Evolutionary conservation across 64 coral and sea anemone species (phyloP).

Genomic region (Orbicella faveolata): DNA sequence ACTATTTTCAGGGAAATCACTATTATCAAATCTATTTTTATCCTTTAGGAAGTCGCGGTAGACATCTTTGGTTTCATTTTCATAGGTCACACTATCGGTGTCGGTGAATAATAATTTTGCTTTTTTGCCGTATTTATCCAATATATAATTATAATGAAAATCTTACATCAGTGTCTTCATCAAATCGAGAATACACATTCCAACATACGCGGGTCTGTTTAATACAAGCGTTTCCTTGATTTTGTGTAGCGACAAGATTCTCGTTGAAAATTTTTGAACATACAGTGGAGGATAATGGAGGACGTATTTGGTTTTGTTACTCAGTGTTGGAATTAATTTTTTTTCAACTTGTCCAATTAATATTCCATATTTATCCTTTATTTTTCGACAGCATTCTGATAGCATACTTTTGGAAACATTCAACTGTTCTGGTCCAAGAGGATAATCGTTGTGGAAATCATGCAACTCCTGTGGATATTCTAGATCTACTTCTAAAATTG

Average conservation of each 20-base stretch:
- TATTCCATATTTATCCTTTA: too few species aligned
- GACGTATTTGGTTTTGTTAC: too few species aligned
- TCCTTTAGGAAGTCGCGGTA: background rate
- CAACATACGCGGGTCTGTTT: constrained; percentile 1
- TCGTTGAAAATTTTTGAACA: background rate
- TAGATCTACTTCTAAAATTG: too few species aligned
- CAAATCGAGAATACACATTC: background rate
- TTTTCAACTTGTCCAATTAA: too few species aligned
- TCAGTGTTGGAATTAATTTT: too few species aligned
- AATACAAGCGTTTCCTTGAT: background rate
- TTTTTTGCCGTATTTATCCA: background rate
- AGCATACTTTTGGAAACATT: too few species aligned
- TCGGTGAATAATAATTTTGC: background rate
- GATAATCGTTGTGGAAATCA: too few species aligned
- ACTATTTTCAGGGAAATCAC: too few species aligned
- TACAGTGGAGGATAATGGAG: too few species aligned
- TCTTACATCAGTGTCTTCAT: constrained; percentile 20
- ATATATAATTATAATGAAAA: constrained; percentile 35
- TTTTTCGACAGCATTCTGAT: too few species aligned
- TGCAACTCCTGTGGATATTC: too few species aligned
- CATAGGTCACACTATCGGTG: constrained; percentile 1
- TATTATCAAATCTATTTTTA: too few species aligned
- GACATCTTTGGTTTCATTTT: background rate
- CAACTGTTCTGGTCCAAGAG: background rate
- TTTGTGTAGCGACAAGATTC: constrained; percentile 8